Base-by-base conservation (phyloP, 2,113 vertebrate species). In the Cavia aperea region DNA sequence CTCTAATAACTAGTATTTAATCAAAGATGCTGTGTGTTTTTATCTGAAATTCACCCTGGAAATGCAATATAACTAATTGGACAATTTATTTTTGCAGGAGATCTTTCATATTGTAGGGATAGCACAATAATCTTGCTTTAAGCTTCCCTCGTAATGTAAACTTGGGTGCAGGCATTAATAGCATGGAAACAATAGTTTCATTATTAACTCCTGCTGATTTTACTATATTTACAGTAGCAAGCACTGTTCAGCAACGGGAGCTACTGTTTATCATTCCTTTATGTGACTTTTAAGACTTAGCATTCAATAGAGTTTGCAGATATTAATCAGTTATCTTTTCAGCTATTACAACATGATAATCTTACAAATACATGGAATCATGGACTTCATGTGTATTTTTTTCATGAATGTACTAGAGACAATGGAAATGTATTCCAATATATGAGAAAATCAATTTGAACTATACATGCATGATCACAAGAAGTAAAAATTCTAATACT, bases 31-130 rank as follows among this genome's bases (percentile, higher is more conserved):
- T 43, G 49, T 36, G 1, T 83, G 24, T 54, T 93, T 85, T 75
- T 86, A 46, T 62, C 88, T 88, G 70, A 95, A 90, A 73, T 95
- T 62, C 33, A 70, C 73, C 65, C 43, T 79, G 31, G 24, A 84
- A 91, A 88, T 83, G 51, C 18, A 90, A 16, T 11, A 43, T 86
- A 33, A 85, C 81, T 85, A 79, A 93, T 24, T 54, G 78, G 24
- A 60, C 86, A 33, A 73, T 83, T 75, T 68, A 65, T 88, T 89
- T 82, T 90, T 10, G 0, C 19, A 62, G 43, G 63, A 90, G 31
- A 21, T 46, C 77, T 89, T 73, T 90, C 83, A 11, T 43, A 51
- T 31, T 10, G 23, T 83, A 86, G 66, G 84, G 26, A 60, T 58
- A 51, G 36, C 23, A 15, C 18, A n/a, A 26, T 14, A 29, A 36